Conservation (phyloP, 2,888 invertebrate genomes). For the Danaus chrysippus region DNA sequence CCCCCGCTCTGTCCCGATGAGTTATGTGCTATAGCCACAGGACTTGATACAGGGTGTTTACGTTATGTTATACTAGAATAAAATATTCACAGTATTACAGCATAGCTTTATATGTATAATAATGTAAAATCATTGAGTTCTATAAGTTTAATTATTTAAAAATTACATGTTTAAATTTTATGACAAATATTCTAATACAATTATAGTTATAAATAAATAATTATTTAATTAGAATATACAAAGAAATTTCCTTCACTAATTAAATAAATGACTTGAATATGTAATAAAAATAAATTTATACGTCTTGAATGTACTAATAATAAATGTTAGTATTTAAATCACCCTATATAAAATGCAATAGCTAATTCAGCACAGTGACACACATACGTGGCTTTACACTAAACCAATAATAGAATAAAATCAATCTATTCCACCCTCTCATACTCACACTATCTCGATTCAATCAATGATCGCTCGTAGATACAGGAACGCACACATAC, state of each 20-base stretch:
- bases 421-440: conserved; percentile 76
- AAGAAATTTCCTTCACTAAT: no score
- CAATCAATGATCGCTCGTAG: conserved; percentile 62
- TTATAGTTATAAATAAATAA: no score
- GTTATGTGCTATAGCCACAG: conserved; percentile 59
- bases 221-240: no score
- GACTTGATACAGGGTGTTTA: conserved; percentile 43
- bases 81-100: no score
- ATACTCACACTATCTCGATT: conserved; percentile 50
- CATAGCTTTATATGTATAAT: no score
- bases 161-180: no score
- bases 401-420: conserved; percentile 78
- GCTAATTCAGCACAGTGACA: conserved; percentile 72
- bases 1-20: conserved; percentile 75
- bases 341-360: conserved; percentile 54
- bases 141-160: no score
- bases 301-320: background rate
- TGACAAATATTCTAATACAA: no score
- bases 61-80: background rate
- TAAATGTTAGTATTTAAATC: conserved; percentile 29
- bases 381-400: conserved; percentile 77
- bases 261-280: background rate
- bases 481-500: conserved; percentile 49
- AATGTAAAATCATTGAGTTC: no score
- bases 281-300: background rate